A percentile compares a stretch with the other conserved stretches of the same genome.
These are phyloP conservation scores for Podarcis muralis DNA, from an alignment of 2,113 vertebrate species.

Conservation along the genomic window DNA sequence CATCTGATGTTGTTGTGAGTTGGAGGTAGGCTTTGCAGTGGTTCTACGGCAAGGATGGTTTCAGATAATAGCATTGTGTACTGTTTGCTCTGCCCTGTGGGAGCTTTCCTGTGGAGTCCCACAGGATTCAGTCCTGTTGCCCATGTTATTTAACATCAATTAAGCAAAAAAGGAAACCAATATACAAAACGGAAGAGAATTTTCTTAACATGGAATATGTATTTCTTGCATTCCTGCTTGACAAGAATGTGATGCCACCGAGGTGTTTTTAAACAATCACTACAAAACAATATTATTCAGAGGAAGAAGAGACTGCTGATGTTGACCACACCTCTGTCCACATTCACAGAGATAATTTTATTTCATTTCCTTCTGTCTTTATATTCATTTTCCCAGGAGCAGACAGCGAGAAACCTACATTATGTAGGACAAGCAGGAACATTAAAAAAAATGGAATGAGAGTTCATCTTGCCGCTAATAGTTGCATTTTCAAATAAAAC, in stretches of 20 bases:
- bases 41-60: too few relatives aligned
- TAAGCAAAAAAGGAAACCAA: too few relatives aligned
- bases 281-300: neutral
- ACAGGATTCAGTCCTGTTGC: too few relatives aligned
- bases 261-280: neutral
- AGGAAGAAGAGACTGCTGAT: neutral
- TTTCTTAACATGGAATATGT: neutral
- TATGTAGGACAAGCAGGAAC: neutral
- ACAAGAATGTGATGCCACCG: neutral
- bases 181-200: too few relatives aligned
- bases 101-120: too few relatives aligned
- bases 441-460: conserved; percentile 13
- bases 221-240: conserved; percentile 4
- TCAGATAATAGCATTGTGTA: too few relatives aligned
- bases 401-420: conserved; percentile 5
- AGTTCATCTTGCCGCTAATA: conserved; percentile 29
- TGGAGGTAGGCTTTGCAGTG: too few relatives aligned
- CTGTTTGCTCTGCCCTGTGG: too few relatives aligned
- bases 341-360: neutral
- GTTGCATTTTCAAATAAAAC: conserved; percentile 55
- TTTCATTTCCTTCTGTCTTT: neutral
- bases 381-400: neutral
- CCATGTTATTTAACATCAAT: too few relatives aligned
- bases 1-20: too few relatives aligned
- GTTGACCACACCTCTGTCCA: neutral